These are phyloP conservation scores for Melanotaenia nigrans DNA, from an alignment of 2,797 vertebrate species.

Conservation along the genomic window DNA sequence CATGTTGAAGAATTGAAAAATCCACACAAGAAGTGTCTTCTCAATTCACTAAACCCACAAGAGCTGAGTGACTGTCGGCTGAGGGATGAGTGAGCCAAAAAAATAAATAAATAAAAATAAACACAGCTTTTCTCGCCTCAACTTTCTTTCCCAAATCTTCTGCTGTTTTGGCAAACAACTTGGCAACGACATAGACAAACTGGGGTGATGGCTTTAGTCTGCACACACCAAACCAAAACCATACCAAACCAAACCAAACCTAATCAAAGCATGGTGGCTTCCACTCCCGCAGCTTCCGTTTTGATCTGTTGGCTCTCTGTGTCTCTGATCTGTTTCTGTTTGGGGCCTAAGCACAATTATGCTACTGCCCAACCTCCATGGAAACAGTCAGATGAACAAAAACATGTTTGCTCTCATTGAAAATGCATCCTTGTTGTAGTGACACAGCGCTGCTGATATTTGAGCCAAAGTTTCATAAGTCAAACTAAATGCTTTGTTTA, in stretches of 20 bases:
- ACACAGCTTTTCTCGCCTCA: constrained; percentile 59
- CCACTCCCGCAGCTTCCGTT: constrained; percentile 77
- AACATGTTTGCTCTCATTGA: constrained; percentile 72
- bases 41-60: constrained; percentile 90
- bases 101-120: constrained; percentile 33
- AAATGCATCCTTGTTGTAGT: constrained; percentile 66
- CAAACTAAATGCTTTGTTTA: constrained; percentile 52
- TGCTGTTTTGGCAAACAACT: constrained; percentile 73
- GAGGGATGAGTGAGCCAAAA: constrained; percentile 51
- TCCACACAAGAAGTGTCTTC: constrained; percentile 95
- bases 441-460: constrained; percentile 52
- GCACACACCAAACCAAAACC: constrained; percentile 63
- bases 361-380: constrained; percentile 73
- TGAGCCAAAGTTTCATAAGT: constrained; percentile 59
- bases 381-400: constrained; percentile 73
- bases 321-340: constrained; percentile 77
- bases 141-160: constrained; percentile 70
- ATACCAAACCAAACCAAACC: constrained; percentile 68
- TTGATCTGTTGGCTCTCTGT: constrained; percentile 76
- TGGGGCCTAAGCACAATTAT: constrained; percentile 74
- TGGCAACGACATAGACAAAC: constrained; percentile 70
- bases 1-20: constrained; percentile 97
- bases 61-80: constrained; percentile 88
- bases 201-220: constrained; percentile 72
- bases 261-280: constrained; percentile 77